phyloP scores from a whole-genome alignment of 2,113 vertebrate species.

The Garra rufa region DNA sequence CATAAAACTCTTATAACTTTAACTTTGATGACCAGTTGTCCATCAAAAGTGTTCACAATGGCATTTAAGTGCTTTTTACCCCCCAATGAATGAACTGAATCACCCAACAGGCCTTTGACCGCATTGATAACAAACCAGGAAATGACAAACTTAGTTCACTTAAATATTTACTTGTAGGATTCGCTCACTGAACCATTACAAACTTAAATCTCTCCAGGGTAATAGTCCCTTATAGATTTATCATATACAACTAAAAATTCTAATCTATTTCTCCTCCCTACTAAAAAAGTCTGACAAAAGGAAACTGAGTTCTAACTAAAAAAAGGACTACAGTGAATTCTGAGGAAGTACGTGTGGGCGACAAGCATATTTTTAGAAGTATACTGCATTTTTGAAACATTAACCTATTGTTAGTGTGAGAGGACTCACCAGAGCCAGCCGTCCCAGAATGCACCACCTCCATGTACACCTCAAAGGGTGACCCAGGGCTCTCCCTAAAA shows the following conservation, averaged over 20 bases:
- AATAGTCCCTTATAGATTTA: not conserved
- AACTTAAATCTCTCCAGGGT: not conserved
- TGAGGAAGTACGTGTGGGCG: not conserved
- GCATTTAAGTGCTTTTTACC: not conserved
- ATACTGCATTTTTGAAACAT: not conserved
- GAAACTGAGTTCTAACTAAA: not conserved
- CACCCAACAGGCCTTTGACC: not conserved
- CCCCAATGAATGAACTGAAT: not conserved
- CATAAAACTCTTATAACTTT: not conserved
- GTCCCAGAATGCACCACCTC: conserved; percentile 85
- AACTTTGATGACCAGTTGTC: not conserved
- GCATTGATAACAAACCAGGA: not conserved
- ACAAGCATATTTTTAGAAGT: not conserved
- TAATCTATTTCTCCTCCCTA: not conserved
- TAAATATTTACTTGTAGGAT: not conserved
- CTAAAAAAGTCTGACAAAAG: not conserved
- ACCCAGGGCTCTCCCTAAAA: conserved; percentile 91
- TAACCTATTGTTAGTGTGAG: not conserved
- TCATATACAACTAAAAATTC: not conserved
- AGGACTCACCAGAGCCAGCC: conserved; percentile 74
- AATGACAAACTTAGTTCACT: not conserved
- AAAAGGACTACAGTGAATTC: not conserved
- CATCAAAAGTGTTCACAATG: not conserved
- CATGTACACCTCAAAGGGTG: conserved; percentile 92
- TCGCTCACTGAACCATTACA: not conserved